A percentile compares a stretch with the other conserved stretches of the same genome.
Conservation (phyloP, 2,888 invertebrate species). For the Nymphalis c-album region DNA sequence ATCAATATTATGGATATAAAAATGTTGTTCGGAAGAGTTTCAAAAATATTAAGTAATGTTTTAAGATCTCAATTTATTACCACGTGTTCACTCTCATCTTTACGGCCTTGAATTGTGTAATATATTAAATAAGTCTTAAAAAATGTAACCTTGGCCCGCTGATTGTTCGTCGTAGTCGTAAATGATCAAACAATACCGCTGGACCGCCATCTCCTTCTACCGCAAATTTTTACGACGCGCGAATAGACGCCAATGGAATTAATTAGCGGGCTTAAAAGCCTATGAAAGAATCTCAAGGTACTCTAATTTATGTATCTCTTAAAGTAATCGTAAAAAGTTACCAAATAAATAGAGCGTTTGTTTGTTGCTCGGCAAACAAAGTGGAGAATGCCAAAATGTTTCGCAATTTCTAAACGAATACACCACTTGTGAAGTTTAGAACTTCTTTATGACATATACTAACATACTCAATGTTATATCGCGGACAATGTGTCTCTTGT, state of each 20-base stretch:
- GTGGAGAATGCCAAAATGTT: background rate
- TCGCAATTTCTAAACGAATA: background rate
- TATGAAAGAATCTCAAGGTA: constrained; percentile 39
- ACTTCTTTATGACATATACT: constrained; percentile 2
- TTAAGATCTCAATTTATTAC: background rate
- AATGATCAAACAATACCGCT: constrained; percentile 53
- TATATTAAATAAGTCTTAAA: constrained; percentile 19
- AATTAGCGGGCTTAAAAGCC: constrained; percentile 53
- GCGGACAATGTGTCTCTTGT: constrained; percentile 1
- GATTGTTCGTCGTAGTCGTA: constrained; percentile 43
- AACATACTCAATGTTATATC: background rate
- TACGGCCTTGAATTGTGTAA: background rate
- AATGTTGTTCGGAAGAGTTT: no score
- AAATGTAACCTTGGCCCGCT: constrained; percentile 19
- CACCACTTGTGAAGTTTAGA: background rate
- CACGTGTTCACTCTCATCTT: background rate
- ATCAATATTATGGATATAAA: no score
- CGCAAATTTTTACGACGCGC: constrained; percentile 43
- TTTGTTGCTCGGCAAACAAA: background rate
- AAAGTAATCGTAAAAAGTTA: constrained; percentile 16
- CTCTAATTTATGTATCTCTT: constrained; percentile 23
- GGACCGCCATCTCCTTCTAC: constrained; percentile 21
- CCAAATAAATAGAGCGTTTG: background rate
- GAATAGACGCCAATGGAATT: constrained; percentile 50
- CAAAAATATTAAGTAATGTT: no score